These are phyloP conservation scores for Minunthozetes semirufus DNA, from an alignment of 2,888 invertebrate genomes.

Conservation along the genomic window DNA sequence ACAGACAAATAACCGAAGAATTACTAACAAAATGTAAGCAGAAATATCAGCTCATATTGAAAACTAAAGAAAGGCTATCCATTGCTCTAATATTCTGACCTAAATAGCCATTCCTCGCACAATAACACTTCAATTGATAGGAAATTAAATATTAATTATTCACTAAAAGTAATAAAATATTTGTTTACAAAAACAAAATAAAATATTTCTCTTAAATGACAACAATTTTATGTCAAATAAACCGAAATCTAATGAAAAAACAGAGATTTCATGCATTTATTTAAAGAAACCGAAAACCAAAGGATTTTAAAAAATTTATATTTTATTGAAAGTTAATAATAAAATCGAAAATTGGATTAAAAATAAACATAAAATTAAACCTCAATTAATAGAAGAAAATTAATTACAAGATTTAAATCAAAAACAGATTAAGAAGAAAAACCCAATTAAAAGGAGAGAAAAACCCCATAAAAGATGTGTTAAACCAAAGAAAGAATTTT, in stretches of 20 bases:
- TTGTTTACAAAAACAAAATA: background rate
- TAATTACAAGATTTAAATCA: too few species aligned
- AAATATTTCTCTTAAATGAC: background rate
- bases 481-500: background rate
- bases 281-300: background rate
- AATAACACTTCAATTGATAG: background rate
- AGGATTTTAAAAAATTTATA: background rate
- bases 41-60: too few species aligned
- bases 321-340: background rate
- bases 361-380: too few species aligned
- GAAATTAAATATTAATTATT: constrained; percentile 6
- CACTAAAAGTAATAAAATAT: background rate
- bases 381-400: too few species aligned
- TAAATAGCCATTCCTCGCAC: background rate
- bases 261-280: background rate
- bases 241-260: background rate
- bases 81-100: background rate
- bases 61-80: too few species aligned
- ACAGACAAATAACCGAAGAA: background rate
- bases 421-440: too few species aligned
- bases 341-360: too few species aligned
- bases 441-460: too few species aligned
- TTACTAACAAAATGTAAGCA: background rate
- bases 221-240: background rate
- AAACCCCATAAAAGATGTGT: too few species aligned